These are phyloP conservation scores for Parnassius orleans DNA, from an alignment of 2,888 invertebrate species.

Conservation along the genomic window DNA sequence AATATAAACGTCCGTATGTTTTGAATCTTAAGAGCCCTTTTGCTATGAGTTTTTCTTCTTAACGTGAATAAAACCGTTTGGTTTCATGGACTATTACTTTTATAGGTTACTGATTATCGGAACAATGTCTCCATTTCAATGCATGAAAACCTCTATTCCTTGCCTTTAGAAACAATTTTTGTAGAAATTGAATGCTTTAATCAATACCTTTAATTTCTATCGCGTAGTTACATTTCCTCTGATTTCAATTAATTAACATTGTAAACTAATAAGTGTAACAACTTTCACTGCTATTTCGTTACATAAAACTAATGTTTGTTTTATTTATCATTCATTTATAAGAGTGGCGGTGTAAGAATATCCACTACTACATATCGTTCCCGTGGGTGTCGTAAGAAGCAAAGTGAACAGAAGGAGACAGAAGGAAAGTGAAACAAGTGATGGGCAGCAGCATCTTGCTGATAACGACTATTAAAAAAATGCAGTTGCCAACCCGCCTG, in stretches of 20 bases:
- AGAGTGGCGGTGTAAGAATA: too few species aligned
- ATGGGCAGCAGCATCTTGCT: too few species aligned
- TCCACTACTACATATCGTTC: too few species aligned
- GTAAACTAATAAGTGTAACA: too few species aligned
- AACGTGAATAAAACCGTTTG: neutral
- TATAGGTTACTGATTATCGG: constrained; percentile 6
- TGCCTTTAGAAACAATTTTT: constrained; percentile 2
- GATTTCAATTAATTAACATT: constrained; percentile 4
- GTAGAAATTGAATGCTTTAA: constrained; percentile 8
- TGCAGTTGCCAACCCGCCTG: too few species aligned
- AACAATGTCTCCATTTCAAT: constrained; percentile 8
- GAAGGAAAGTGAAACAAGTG: too few species aligned
- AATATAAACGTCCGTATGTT: neutral
- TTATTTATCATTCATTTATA: too few species aligned
- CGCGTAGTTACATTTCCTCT: constrained; percentile 2
- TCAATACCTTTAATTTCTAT: neutral
- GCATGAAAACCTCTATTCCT: neutral
- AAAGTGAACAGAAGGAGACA: too few species aligned
- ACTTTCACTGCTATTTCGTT: too few species aligned
- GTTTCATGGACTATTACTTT: constrained; percentile 10
- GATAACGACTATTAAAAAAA: too few species aligned
- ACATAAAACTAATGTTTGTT: too few species aligned
- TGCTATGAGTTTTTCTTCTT: neutral
- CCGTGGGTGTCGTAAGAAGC: too few species aligned
- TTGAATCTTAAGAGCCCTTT: neutral